Evolutionary conservation across 2,113 vertebrate species (phyloP), one percentile per base, ranked within the genome.

Genomic region (Phocoena sinus): DNA sequence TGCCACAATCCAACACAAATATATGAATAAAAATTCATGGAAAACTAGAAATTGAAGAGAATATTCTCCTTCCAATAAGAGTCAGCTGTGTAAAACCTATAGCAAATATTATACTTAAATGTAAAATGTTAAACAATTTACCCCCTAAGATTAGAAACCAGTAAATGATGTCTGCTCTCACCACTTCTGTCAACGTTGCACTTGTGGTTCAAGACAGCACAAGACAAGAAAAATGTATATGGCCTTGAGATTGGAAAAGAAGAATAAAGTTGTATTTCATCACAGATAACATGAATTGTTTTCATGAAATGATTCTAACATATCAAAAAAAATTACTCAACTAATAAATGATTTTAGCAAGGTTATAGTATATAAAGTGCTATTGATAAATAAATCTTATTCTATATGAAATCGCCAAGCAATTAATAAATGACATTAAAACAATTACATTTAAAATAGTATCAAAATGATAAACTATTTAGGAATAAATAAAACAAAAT

Each of bases 151-250:
- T 36, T 10, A 60, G 53, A 96, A 60, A 38, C 21, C 67, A 26
- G 53, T 33, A 28, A 26, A 53, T 23, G 18, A 9, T 47, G 11
- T n/a, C 23, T 58, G 3, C 11, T 83, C 62, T 88, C 2, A 65
- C 5, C 15, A 58, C 18, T 62, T 80, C 18, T 85, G 18, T 41
- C 50, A 76, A 3, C 5, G 6, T 4, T 21, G 26, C 4, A 62
- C 4, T 17, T 6, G 3, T 38, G 26, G 28, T 33, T 74, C 1
- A 60, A 36, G 1, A 21, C 28, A 62, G 60, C 12, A 6, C 0
- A 80, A 67, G 21, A 44, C 14, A 38, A 86, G 11, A 44, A 63
- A 50, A 2, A 38, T 5, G 28, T 25, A 6, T 44, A 17, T 23
- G 28, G 31, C 15, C 12, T 71, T 53, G 15, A 68, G 23, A 80